Conservation (phyloP, 30 jellyfish, hydroid and myxozoan genomes). For the Calvadosia cruxmelitensis region DNA sequence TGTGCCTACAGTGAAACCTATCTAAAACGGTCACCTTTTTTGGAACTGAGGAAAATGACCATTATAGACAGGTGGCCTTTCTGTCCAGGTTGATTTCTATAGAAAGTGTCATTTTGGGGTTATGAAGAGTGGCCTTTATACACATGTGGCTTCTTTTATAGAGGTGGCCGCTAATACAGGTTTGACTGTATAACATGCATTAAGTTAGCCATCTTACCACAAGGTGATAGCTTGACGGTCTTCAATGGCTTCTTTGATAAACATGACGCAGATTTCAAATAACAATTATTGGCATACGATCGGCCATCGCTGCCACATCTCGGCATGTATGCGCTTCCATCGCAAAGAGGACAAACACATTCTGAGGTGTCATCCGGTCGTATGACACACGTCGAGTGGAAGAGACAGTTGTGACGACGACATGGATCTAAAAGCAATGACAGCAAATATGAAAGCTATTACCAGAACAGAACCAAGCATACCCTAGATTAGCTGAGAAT, state of each 20-base stretch:
- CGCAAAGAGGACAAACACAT: slow-evolving; percentile 68
- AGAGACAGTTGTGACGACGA: slow-evolving; percentile 25
- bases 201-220: slow-evolving; percentile 54
- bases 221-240: slow-evolving; percentile 21
- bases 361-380: slow-evolving; percentile 39
- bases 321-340: slow-evolving; percentile 14
- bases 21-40: no score
- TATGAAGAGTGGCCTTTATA: no score
- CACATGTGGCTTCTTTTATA: no score
- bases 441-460: no score
- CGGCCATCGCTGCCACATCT: slow-evolving; percentile 61
- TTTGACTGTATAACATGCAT: background rate
- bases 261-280: slow-evolving; percentile 29
- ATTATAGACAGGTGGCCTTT: no score
- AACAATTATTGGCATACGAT: slow-evolving; percentile 54
- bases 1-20: no score
- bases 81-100: no score
- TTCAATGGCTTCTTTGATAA: slow-evolving; percentile 3
- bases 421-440: slow-evolving; percentile 82
- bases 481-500: no score
- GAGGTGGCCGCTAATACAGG: no score
- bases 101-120: no score
- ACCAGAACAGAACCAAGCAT: no score
- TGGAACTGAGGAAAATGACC: no score
- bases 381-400: slow-evolving; percentile 38